A percentile compares a stretch with the other conserved stretches of the same genome.
Conservation (phyloP, 2,113 vertebrate species). For the Carlito syrichta region DNA sequence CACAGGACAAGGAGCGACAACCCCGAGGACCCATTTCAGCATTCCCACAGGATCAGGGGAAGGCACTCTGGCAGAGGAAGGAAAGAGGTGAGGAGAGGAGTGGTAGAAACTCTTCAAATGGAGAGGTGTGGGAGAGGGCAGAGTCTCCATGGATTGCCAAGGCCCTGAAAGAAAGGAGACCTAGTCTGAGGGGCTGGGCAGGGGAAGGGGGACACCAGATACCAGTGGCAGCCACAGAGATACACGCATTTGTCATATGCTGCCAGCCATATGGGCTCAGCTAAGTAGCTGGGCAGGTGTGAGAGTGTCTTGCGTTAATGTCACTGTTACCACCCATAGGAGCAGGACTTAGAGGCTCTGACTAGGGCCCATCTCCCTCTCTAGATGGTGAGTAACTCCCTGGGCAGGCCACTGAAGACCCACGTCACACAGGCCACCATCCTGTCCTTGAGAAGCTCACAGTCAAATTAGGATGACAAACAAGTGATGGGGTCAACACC, state of each 20-base stretch:
- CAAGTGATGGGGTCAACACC: not conserved
- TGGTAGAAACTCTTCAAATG: rapidly evolving
- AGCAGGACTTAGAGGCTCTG: not conserved
- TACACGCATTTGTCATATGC: not conserved
- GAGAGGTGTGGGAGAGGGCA: too few species aligned
- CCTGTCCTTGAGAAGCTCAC: not conserved
- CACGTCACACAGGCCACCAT: not conserved
- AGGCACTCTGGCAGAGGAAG: too few species aligned
- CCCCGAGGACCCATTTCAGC: too few species aligned
- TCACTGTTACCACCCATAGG: not conserved
- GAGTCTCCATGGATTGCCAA: not conserved
- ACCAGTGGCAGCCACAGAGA: not conserved
- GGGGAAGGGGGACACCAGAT: not conserved
- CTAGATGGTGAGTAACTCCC: rapidly evolving
- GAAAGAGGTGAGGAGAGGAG: not conserved
- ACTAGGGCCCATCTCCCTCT: not conserved
- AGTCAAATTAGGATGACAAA: not conserved
- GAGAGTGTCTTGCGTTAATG: too few species aligned
- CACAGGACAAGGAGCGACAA: rapidly evolving
- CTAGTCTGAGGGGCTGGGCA: too few species aligned
- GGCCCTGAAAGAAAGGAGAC: not conserved
- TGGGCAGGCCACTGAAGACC: not conserved
- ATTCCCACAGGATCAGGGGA: not conserved
- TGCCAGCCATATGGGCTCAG: not conserved
- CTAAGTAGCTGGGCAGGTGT: too few species aligned